phyloP scores from a whole-genome alignment of 2,888 invertebrate species.

The Digitonthophagus gazella region DNA sequence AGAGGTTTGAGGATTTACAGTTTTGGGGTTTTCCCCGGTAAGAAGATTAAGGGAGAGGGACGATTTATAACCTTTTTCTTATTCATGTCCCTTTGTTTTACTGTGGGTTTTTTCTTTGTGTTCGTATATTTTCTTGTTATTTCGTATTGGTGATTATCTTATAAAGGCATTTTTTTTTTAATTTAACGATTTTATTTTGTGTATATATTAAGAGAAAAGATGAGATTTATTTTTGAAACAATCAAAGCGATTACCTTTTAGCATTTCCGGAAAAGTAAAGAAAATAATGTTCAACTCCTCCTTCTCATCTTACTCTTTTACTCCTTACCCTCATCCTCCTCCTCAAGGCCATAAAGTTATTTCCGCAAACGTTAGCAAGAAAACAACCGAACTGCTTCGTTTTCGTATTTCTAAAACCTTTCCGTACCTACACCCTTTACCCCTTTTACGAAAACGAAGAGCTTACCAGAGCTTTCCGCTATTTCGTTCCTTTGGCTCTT shows the following conservation, averaged over 20 bases:
- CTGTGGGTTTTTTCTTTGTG: background rate
- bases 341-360: background rate
- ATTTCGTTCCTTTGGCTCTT: background rate
- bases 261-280: no score
- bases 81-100: background rate
- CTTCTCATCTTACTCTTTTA: no score
- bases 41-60: background rate
- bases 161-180: no score
- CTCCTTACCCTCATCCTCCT: no score
- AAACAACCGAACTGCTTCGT: background rate
- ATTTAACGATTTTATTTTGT: no score
- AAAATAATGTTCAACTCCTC: no score
- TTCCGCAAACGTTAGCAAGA: background rate
- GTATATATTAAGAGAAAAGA: no score
- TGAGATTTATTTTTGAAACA: no score
- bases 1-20: background rate
- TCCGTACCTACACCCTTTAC: background rate
- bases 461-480: background rate
- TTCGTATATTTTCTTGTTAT: background rate
- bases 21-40: background rate
- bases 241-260: no score
- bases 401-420: background rate
- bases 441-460: no score
- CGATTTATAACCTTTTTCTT: background rate
- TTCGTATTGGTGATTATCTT: background rate